A percentile compares a stretch with the other conserved stretches of the same genome.
Conservation (phyloP, 2,888 invertebrate genomes). For the Acronicta aceris region DNA sequence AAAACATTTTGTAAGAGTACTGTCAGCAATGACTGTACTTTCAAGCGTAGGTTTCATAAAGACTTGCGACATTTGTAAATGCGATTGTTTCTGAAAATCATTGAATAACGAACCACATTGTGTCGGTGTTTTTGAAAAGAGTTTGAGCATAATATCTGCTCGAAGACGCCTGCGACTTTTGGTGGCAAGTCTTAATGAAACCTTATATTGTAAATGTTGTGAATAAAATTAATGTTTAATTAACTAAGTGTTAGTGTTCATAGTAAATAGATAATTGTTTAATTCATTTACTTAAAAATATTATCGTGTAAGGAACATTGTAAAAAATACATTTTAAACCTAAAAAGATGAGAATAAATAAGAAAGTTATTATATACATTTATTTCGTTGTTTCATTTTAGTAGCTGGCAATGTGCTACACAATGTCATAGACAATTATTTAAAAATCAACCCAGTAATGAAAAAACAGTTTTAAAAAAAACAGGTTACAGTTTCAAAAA, state of each 20-base stretch:
- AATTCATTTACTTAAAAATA: constrained; percentile 30
- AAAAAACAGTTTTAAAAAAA: no score
- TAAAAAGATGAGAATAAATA: constrained; percentile 67
- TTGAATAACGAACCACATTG: background rate
- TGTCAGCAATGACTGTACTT: constrained; percentile 1
- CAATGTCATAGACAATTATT: no score
- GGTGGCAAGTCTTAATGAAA: constrained; percentile 27
- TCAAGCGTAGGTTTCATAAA: constrained; percentile 9
- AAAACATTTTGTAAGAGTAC: constrained; percentile 14
- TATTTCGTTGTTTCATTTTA: constrained; percentile 64
- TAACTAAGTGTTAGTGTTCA: constrained; percentile 57
- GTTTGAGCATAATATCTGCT: background rate
- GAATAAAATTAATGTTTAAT: constrained; percentile 48
- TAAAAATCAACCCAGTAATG: no score
- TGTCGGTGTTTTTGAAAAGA: no score
- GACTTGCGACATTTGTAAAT: constrained; percentile 23
- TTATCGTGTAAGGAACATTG: constrained; percentile 59
- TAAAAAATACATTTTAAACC: constrained; percentile 72
- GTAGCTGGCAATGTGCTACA: background rate
- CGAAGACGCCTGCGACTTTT: constrained; percentile 8
- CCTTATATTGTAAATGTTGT: constrained; percentile 52
- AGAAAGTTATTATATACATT: constrained; percentile 76
- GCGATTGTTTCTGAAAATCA: background rate
- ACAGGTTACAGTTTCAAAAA: no score
- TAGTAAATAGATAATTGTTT: constrained; percentile 43